Base-by-base conservation (phyloP, 2,797 vertebrate species). In the Thamnophis elegans region DNA sequence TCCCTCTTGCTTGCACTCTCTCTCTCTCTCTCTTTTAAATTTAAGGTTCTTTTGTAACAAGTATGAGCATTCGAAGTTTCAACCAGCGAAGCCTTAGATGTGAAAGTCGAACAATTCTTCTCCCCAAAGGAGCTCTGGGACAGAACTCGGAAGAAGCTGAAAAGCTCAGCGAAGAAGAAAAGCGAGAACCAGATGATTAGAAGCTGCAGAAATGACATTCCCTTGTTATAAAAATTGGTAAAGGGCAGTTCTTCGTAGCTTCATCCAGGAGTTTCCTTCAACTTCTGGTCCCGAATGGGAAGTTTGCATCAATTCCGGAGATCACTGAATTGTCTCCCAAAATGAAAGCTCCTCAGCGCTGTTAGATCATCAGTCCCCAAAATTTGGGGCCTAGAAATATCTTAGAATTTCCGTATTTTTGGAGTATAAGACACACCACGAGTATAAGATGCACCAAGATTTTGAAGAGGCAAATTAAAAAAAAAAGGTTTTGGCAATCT, bases 11-110 rank as follows among this genome's bases (percentile, higher is more conserved):
- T 28, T 10, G 3, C 26, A 0, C 62, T n/a, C 6, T 6, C 13
- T 32, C 28, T 32, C 25, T 60, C 59, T 26, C 59, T 90, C 2
- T 93, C 85, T 68, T 91, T 56, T 93, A 92, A 88, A 14, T 96
- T 93, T 60, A 59, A 99, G 99, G 98, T 55, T 98, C 98, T 0
- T 98, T 99, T 92, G 98, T 99, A 12, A 95, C 97, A 89, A 97
- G 96, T 28, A 95, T 98, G 85, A 97, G 99, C 87, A 91, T 99
- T 56, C 93, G 95, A 88, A 98, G 98, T 96, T 96, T 97, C 97
- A 1, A 98, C 98, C 88, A 99, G 99, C n/a, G 99, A 99, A 94
- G 98, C 97, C 1, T 93, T 99, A 93, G 97, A 96, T 26, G 95
- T 99, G 92, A 97, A 97, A 28, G 97, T 97, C 0, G 94, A 98